These are phyloP conservation scores for Kryptolebias ocellatus DNA, from an alignment of 2,797 vertebrate species.

Conservation along the genomic window DNA sequence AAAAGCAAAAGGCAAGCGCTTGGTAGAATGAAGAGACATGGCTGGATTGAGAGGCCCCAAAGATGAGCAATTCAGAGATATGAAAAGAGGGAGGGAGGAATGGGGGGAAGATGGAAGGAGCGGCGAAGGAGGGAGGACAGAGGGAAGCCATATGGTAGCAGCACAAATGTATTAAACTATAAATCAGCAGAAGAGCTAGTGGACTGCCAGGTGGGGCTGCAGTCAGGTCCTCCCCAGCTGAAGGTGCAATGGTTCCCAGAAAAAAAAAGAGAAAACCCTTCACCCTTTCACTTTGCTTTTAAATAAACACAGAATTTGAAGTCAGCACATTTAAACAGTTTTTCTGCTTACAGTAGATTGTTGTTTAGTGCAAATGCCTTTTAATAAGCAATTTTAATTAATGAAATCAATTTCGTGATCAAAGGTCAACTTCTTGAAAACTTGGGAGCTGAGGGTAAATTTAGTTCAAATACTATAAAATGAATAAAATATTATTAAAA, in stretches of 20 bases:
- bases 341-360: not conserved
- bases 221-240: constrained; percentile 59
- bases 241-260: constrained; percentile 30
- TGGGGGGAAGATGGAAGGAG: constrained; percentile 55
- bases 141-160: constrained; percentile 78
- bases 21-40: constrained; percentile 45
- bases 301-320: not conserved
- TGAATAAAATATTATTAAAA: not conserved
- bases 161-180: constrained; percentile 83
- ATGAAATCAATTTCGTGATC: not conserved
- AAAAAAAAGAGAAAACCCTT: constrained; percentile 18
- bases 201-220: constrained; percentile 70
- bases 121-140: constrained; percentile 29
- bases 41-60: constrained; percentile 71
- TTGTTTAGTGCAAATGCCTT: not conserved
- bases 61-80: constrained; percentile 75
- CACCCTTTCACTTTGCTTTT: not conserved
- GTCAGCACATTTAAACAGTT: constrained; percentile 1
- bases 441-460: too few relatives aligned
- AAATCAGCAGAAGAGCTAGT: constrained; percentile 72
- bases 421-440: not conserved
- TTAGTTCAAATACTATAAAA: not conserved
- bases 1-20: constrained; percentile 28
- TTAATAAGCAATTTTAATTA: not conserved
- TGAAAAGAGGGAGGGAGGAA: constrained; percentile 41